Evolutionary conservation across 2,888 invertebrate species (phyloP), one percentile per base, ranked within the genome.

Genomic region (Thereva nobilitata): DNA sequence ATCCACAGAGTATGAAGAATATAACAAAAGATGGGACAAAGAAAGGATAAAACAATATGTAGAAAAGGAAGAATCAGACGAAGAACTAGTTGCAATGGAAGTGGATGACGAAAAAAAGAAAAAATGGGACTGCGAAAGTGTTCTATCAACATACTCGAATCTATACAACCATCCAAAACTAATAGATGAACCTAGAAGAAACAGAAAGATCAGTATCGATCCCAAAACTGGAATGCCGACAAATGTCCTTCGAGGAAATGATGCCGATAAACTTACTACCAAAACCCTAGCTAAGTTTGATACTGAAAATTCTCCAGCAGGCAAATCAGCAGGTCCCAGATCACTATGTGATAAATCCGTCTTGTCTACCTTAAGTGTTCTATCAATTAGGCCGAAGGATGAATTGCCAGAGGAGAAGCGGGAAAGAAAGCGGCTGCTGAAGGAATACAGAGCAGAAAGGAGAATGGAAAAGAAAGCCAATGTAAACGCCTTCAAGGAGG

Each of bases 71-170:
- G 80, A 83, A 6, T 82, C 84, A 0, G 86, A 86, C 44, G 86
- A 87, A 3, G 84, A 86, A 69, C 82, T 89, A 8, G 78, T 88
- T 44, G 83, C 84, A 41, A 80, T 87, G 0, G 82, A 87, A 70
- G 86, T 89, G 1, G 84, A 87, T 38, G 85, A 87, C 63, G 82
- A 84, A 0, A 85, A 87, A 71, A 85, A 84, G 73, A 84, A 87
- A 70, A 89, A 87, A 78, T 95, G 91, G 92, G 96, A 97, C 81
- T 96, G 96, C 75, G 92, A 96, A 82, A 92, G 92, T 66, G 90
- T 96, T 72, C 82, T 96, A 4, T 91, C 92, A 23, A 95, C 93
- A 0, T 93, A 93, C 78, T 95, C 95, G 5, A 97, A 90, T 76
- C 83, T 92, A 63, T 95, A 94, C 79, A 97, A 97, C 82, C 93